Evolutionary conservation across 2,113 vertebrate species (phyloP), one percentile per base, ranked within the genome.

Genomic region (Chiloscyllium plagiosum): DNA sequence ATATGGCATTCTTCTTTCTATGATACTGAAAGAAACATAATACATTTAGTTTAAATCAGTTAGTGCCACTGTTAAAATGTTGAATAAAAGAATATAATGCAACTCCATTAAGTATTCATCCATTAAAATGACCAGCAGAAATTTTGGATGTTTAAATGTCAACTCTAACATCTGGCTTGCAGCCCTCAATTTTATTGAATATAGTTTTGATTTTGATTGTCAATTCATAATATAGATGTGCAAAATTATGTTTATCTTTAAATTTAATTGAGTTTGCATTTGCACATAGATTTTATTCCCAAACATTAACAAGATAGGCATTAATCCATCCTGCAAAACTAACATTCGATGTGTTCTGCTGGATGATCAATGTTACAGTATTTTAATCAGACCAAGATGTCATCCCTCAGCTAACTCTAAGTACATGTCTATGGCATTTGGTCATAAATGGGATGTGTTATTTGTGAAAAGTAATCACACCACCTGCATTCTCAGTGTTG

Each of bases 1-100:
- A 68, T 93, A 47, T n/a, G 17, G 61, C 19, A 66, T 65, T 93
- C 61, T n/a, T 68, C 33, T 37, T 19, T 93, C 33, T n/a, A 19
- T 10, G 20, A 66, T 68, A 13, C 66, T 93, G n/a, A 66, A 93
- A 3, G 29, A 4, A 56, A 33, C 3, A 56, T 52, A 56, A 47
- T 93, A 66, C 89, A 68, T 93, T 93, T 93, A 66, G n/a, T 68
- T 93, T 93, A 66, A 93, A 37, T 93, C 13, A 22, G 89, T 65
- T 93, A 61, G 13, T 66, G 33, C 20, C 66, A 37, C n/a, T 37
- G 65, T 93, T 93, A 68, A 93, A n/a, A 66, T 37, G 33, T 5
- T 66, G 20, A 22, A 20, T 17, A 93, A 61, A 37, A 93, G 17
- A 68, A 66, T 93, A 93, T 66, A 33, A 68, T 66, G n/a, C 20